These are phyloP conservation scores for Ametastegia equiseti DNA, from an alignment of 2,888 invertebrate species.

Conservation along the genomic window DNA sequence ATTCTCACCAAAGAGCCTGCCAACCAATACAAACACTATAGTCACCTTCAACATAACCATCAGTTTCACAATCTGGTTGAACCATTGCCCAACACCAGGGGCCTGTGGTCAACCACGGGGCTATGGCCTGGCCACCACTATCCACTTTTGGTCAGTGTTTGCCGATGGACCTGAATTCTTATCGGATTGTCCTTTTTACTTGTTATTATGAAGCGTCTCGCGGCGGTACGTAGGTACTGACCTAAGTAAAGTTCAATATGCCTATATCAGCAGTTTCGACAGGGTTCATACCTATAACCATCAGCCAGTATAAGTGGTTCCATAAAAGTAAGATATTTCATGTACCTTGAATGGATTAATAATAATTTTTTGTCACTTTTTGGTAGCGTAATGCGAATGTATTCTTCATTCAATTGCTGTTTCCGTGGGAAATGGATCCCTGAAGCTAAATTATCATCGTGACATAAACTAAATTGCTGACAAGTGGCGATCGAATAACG, in stretches of 20 bases:
- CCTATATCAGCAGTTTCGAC: constrained; percentile 24
- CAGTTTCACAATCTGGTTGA: constrained; percentile 12
- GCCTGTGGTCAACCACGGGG: background rate
- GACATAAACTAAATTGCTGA: background rate
- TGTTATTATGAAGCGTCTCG: constrained; percentile 12
- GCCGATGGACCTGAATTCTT: background rate
- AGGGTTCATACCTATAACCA: constrained; percentile 3
- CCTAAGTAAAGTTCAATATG: constrained; percentile 32
- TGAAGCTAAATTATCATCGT: background rate
- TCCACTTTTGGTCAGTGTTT: constrained; percentile 17
- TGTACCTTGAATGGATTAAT: background rate
- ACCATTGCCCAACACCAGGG: constrained; percentile 15
- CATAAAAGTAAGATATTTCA: background rate
- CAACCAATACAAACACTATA: constrained; percentile 37
- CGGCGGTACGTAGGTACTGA: background rate
- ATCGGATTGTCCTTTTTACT: constrained; percentile 41
- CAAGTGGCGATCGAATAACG: background rate
- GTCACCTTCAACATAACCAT: background rate
- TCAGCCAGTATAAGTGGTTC: background rate
- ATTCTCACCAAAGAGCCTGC: constrained; percentile 12
- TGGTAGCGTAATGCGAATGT: background rate
- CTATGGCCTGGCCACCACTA: too few species aligned
- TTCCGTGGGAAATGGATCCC: background rate
- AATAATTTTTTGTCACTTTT: background rate
- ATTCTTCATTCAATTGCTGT: background rate